phyloP scores from a whole-genome alignment of 2,113 vertebrate genomes.

The Scomber scombrus region DNA sequence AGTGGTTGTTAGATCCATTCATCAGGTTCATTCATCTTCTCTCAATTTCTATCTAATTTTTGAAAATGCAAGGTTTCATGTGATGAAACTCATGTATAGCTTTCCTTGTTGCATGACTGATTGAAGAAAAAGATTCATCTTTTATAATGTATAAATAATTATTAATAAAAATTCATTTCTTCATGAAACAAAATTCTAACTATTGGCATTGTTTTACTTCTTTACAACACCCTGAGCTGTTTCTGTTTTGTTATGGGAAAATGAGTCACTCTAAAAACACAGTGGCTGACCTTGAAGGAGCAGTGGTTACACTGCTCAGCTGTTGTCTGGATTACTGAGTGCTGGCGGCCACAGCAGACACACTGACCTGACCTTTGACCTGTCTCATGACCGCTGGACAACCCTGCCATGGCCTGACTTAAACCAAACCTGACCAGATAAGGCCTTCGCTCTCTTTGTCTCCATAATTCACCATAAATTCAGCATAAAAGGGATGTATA shows the following conservation, averaged over 20 bases:
- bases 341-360: conserved; percentile 37
- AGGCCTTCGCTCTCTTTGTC: not conserved
- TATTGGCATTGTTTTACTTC: not conserved
- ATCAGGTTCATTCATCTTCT: too few relatives aligned
- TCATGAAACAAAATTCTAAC: not conserved
- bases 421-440: not conserved
- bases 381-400: conserved; percentile 11
- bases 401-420: conserved; percentile 4
- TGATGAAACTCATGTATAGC: not conserved
- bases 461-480: conserved; percentile 3
- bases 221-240: not conserved
- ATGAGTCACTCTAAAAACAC: not conserved
- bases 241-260: not conserved
- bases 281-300: conserved; percentile 26
- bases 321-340: conserved; percentile 60
- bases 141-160: too few relatives aligned
- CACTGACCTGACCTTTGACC: conserved; percentile 58
- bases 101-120: not conserved
- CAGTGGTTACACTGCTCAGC: conserved; percentile 51
- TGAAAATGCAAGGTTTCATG: not conserved
- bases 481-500: not conserved
- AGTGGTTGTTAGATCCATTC: too few relatives aligned
- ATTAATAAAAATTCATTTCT: too few relatives aligned
- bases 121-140: too few relatives aligned
- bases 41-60: too few relatives aligned